phyloP scores from a whole-genome alignment of 2,113 vertebrate species.

The Pollachius pollachius region DNA sequence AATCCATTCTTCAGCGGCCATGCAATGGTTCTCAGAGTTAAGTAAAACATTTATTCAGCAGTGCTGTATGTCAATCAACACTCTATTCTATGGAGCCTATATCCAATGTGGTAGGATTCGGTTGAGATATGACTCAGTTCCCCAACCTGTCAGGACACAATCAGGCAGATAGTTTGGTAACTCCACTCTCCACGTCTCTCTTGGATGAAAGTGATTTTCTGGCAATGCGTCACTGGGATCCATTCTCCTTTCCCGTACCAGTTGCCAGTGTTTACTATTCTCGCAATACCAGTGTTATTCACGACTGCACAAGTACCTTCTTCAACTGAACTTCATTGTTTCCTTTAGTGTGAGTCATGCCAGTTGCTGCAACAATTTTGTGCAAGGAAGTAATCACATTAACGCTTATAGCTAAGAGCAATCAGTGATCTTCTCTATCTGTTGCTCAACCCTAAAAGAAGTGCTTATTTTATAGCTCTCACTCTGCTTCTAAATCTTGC shows the following conservation, averaged over 20 bases:
- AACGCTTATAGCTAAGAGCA: slow-evolving; percentile 28
- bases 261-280: neutral
- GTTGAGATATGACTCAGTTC: slow-evolving; percentile 15
- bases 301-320: slow-evolving; percentile 2
- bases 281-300: neutral
- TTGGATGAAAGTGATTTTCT: slow-evolving; percentile 20
- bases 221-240: slow-evolving; percentile 13
- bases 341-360: slow-evolving; percentile 21
- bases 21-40: slow-evolving; percentile 47
- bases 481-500: slow-evolving; percentile 14
- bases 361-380: neutral
- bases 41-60: slow-evolving; percentile 58
- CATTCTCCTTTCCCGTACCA: neutral
- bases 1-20: slow-evolving; percentile 43
- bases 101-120: slow-evolving; percentile 12
- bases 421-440: slow-evolving; percentile 22
- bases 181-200: slow-evolving; percentile 24
- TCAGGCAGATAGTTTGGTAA: neutral
- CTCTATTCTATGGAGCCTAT: slow-evolving; percentile 31
- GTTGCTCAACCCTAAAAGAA: slow-evolving; percentile 42
- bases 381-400: slow-evolving; percentile 24
- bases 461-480: slow-evolving; percentile 23
- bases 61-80: slow-evolving; percentile 44
- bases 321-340: too few relatives aligned
- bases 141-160: slow-evolving; percentile 5